Percentiles rank a stretch among this genome's conserved stretches.
Evolutionary conservation across 2,113 vertebrate species (phyloP).

Genomic region (Corythornis vintsioides): DNA sequence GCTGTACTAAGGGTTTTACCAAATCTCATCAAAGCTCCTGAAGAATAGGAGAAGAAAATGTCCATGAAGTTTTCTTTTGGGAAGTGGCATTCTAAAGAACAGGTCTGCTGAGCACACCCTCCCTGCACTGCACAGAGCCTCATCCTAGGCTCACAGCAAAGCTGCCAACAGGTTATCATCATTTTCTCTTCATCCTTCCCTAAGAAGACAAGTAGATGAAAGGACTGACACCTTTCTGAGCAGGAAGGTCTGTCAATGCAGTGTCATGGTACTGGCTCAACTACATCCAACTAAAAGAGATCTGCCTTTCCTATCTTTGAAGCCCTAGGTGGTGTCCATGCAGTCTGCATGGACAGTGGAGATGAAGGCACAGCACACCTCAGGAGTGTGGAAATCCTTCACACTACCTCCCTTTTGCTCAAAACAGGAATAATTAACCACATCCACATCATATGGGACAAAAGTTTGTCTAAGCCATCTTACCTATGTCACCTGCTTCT

Average conservation of each 20-base stretch:
- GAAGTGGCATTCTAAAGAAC: not conserved
- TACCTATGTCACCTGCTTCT: not conserved
- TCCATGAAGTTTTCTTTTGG: not conserved
- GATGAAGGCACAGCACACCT: not conserved
- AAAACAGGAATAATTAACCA: not conserved
- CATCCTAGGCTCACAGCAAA: not conserved
- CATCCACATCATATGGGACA: not conserved
- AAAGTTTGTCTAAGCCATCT: not conserved
- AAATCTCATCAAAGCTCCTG: not conserved
- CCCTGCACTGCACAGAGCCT: not conserved
- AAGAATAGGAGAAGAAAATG: not conserved
- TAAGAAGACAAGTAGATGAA: not conserved
- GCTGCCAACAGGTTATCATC: not conserved
- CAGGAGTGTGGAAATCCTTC: not conserved
- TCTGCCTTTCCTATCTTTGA: not conserved
- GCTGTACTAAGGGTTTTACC: not conserved
- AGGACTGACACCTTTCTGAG: not conserved
- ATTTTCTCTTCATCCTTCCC: not conserved
- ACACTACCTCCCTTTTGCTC: not conserved
- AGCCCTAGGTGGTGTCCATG: not conserved
- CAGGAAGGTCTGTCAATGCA: not conserved
- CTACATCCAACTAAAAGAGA: not conserved
- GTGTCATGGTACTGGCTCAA: not conserved
- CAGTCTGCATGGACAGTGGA: not conserved
- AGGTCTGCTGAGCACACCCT: not conserved